These are phyloP conservation scores for Caenorhabditis macrosperma DNA, from an alignment of 2,888 invertebrate species.

Conservation along the genomic window DNA sequence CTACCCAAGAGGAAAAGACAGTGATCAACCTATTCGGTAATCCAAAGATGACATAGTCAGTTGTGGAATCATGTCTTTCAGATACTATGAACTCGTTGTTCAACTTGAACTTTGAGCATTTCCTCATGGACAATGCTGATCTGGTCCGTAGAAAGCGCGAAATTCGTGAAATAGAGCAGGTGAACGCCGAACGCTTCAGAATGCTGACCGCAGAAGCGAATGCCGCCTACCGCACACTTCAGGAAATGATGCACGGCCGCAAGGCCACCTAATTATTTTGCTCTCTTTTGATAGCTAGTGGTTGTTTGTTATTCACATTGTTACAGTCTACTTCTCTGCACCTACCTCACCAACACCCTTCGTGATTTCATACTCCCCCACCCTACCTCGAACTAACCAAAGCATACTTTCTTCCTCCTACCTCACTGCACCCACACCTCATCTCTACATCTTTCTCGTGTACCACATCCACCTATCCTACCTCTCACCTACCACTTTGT, in stretches of 20 bases:
- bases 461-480: conserved; percentile 1
- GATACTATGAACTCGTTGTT: conserved; percentile 32
- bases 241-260: background rate
- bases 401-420: background rate
- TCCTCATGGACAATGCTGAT: background rate
- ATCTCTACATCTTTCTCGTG: conserved; percentile 8
- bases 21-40: background rate
- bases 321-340: background rate
- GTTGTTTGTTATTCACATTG: conserved; percentile 21
- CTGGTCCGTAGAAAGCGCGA: background rate
- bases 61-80: conserved; percentile 1
- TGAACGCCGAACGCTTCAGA: background rate
- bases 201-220: background rate
- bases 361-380: conserved; percentile 7
- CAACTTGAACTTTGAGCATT: conserved; percentile 15
- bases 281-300: conserved; percentile 21
- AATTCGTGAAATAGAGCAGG: background rate
- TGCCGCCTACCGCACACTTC: background rate
- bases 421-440: conserved; percentile 6
- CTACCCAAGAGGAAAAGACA: background rate
- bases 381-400: background rate
- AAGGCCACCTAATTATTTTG: background rate
- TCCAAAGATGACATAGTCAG: background rate
- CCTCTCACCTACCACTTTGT: conserved; percentile 17
- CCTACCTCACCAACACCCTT: conserved; percentile 27